Conservation (phyloP, 2,113 vertebrate genomes). For the Atherinomorus stipes region DNA sequence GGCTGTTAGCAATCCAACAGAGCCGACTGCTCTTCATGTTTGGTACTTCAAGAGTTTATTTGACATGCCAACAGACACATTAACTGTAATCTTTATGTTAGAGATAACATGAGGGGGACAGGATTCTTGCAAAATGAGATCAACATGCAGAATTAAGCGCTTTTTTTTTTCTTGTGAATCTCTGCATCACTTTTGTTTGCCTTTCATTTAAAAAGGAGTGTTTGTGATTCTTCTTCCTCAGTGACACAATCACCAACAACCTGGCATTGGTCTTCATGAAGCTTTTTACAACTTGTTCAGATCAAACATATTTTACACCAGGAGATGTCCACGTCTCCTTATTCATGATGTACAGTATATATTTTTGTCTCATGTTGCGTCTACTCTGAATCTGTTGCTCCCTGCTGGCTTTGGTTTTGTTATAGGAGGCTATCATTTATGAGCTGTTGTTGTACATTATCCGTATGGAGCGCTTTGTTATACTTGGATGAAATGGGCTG, state of each 20-base stretch:
- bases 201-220: neutral
- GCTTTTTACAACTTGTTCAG: neutral
- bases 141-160: neutral
- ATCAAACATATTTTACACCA: conserved; percentile 15
- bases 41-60: neutral
- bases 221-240: neutral
- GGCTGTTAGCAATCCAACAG: conserved; percentile 25
- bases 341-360: too few species aligned
- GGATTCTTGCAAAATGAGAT: neutral
- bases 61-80: conserved; percentile 19
- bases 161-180: neutral
- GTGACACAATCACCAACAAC: neutral
- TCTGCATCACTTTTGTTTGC: neutral
- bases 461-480: conserved; percentile 21
- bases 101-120: neutral
- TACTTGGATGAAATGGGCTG: conserved; percentile 49
- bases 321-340: too few species aligned
- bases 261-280: neutral
- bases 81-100: neutral
- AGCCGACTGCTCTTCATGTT: conserved; percentile 2
- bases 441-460: conserved; percentile 47
- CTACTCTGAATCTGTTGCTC: conserved; percentile 6
- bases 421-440: conserved; percentile 59
- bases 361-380: neutral
- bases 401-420: conserved; percentile 33